Percentiles rank a stretch among this genome's conserved stretches.
These are phyloP conservation scores for Heteronetta atricapilla DNA, from an alignment of 2,113 vertebrate species.

Conservation along the genomic window DNA sequence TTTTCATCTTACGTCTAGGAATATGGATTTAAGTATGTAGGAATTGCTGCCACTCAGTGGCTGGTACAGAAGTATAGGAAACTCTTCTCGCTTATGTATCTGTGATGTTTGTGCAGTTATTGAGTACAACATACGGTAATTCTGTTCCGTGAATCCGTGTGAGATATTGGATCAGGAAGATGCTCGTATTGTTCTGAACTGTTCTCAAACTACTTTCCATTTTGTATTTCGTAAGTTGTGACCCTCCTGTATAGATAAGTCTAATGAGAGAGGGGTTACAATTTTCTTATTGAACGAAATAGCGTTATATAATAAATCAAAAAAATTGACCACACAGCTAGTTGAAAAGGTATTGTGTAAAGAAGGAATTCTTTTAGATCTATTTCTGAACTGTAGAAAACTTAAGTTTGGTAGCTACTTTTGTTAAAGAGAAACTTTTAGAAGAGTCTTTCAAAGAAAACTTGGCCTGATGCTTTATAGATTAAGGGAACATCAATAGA, in stretches of 20 bases:
- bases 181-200: rapidly evolving
- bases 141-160: neutral
- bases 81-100: neutral
- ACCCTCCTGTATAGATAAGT: neutral
- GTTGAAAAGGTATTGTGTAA: neutral
- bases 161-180: neutral
- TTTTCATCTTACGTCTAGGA: neutral
- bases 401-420: neutral
- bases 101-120: neutral
- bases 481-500: neutral
- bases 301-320: neutral
- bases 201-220: neutral
- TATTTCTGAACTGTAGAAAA: neutral
- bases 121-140: neutral
- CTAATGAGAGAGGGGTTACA: neutral
- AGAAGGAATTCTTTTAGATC: neutral
- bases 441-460: neutral
- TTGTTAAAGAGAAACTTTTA: neutral
- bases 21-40: neutral
- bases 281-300: neutral
- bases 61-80: neutral
- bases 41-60: conserved; percentile 66
- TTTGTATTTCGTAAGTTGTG: neutral
- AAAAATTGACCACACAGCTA: neutral
- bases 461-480: neutral